phyloP scores from a whole-genome alignment of 1,140 invertebrate genomes.

The Penaeus vannamei region DNA sequence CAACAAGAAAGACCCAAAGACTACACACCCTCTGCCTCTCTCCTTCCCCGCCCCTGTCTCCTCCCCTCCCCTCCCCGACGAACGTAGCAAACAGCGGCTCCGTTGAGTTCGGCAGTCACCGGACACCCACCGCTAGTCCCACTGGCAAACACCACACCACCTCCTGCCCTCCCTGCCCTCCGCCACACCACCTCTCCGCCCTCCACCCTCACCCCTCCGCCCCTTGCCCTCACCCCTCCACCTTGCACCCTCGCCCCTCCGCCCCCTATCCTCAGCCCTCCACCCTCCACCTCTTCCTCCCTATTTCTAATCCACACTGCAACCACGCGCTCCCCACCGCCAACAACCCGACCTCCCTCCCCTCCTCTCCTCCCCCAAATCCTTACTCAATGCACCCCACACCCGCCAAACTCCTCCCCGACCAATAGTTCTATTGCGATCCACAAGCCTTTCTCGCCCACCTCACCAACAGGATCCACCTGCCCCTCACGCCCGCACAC shows the following conservation, averaged over 20 bases:
- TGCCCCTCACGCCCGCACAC: background rate
- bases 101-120: too few species aligned
- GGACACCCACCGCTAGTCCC: background rate
- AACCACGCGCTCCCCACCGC: background rate
- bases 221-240: background rate
- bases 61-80: background rate
- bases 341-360: background rate
- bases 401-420: background rate
- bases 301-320: background rate
- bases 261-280: background rate
- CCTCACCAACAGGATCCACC: background rate
- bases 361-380: background rate
- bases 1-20: too few species aligned
- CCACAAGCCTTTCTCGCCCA: background rate
- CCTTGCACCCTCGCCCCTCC: background rate
- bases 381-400: background rate
- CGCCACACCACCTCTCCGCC: background rate
- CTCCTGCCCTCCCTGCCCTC: background rate
- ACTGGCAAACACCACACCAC: background rate
- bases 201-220: background rate
- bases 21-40: background rate
- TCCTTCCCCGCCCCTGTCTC: background rate
- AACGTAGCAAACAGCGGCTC: too few species aligned
- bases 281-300: background rate
- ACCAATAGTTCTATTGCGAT: background rate